These are phyloP conservation scores for Poicephalus meyeri DNA, from an alignment of 2,113 vertebrate genomes.

Conservation along the genomic window DNA sequence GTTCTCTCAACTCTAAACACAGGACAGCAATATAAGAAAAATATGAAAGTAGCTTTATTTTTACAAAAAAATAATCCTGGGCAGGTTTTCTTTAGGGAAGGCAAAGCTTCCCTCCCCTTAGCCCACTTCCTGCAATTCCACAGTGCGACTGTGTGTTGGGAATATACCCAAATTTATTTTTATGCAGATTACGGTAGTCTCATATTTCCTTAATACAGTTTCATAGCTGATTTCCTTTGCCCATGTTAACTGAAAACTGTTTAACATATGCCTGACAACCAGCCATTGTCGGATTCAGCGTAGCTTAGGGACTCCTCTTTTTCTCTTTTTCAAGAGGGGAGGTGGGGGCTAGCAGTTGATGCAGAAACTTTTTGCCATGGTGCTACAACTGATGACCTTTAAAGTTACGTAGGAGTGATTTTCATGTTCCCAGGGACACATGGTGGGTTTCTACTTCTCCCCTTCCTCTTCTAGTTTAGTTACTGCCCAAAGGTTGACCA, in stretches of 20 bases:
- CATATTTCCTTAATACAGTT: slow-evolving; percentile 56
- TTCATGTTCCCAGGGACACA: neutral
- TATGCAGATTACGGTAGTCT: slow-evolving; percentile 61
- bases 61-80: neutral
- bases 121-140: slow-evolving; percentile 56
- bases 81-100: slow-evolving; percentile 31
- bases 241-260: slow-evolving; percentile 26
- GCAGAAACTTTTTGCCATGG: neutral
- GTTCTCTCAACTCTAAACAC: slow-evolving; percentile 12
- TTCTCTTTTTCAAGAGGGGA: neutral
- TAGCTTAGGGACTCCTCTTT: neutral
- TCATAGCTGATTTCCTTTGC: slow-evolving; percentile 57
- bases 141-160: neutral
- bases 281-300: neutral
- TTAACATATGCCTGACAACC: slow-evolving; percentile 42
- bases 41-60: slow-evolving; percentile 32
- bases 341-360: neutral
- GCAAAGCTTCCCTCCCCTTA: slow-evolving; percentile 33
- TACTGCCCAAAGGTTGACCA: neutral
- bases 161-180: slow-evolving; percentile 66
- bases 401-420: neutral
- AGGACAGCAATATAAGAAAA: neutral
- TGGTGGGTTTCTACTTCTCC: neutral
- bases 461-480: neutral
- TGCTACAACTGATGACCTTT: neutral